phyloP scores from a whole-genome alignment of 2,797 vertebrate species.

The Acanthiza pusilla region DNA sequence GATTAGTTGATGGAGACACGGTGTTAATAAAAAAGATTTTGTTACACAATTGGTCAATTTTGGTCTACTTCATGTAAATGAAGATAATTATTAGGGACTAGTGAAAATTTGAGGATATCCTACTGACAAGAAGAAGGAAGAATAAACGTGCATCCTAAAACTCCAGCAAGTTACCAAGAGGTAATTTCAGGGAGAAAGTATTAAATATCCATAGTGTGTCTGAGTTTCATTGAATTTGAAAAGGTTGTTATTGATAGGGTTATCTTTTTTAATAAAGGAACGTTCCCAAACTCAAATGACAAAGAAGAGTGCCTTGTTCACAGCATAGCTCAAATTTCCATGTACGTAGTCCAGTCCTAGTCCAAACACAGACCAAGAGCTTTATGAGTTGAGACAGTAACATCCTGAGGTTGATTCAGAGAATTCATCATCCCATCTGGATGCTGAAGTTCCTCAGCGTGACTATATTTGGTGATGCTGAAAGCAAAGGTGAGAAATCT shows the following conservation, averaged over 20 bases:
- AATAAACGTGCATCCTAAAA: neutral
- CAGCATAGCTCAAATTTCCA: neutral
- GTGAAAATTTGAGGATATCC: neutral
- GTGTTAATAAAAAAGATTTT: neutral
- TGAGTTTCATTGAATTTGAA: neutral
- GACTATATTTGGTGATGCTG: constrained; percentile 35
- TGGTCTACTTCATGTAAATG: neutral
- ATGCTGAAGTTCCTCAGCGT: neutral
- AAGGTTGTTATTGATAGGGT: neutral
- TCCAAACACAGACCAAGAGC: constrained; percentile 1
- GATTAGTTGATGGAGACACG: neutral
- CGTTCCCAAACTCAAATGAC: neutral
- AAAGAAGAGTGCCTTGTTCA: neutral
- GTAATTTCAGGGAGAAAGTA: neutral
- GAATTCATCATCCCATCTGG: constrained; percentile 34
- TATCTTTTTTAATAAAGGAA: neutral
- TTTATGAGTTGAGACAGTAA: neutral
- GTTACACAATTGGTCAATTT: neutral
- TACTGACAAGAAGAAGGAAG: neutral
- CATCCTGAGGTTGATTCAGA: constrained; percentile 48
- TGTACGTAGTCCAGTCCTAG: neutral
- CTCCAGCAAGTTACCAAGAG: neutral
- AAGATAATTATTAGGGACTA: neutral
- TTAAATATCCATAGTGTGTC: neutral
- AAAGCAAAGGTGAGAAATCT: constrained; percentile 18